A percentile compares a stretch with the other conserved stretches of the same genome.
Evolutionary conservation across 2,113 vertebrate genomes (phyloP).

Genomic region (Isurus oxyrinchus): DNA sequence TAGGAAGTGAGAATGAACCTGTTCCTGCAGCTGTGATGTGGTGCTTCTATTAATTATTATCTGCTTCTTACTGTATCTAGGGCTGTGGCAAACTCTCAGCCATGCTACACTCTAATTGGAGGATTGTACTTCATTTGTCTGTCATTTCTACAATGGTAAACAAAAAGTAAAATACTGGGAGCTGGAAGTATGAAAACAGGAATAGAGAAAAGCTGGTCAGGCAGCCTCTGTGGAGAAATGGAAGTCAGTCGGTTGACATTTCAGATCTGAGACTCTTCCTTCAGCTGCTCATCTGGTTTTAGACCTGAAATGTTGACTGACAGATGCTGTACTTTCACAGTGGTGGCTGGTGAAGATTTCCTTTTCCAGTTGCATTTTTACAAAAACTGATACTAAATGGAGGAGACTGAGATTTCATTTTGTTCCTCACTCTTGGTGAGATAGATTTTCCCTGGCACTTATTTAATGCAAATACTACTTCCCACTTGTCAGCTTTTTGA

Average conservation of each 20-base stretch:
- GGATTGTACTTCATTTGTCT: not conserved
- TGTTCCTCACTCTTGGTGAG: too few species aligned
- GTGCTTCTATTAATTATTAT: not conserved
- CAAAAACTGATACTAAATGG: not conserved
- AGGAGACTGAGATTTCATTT: not conserved
- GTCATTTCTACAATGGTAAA: not conserved
- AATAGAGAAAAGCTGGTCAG: not conserved
- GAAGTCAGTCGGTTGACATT: not conserved
- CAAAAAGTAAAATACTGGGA: not conserved
- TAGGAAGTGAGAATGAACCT: not conserved
- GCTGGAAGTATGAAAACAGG: not conserved
- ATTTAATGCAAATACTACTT: not conserved
- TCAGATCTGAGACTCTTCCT: not conserved
- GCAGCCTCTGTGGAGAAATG: not conserved
- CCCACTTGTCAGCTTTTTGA: not conserved
- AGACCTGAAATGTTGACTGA: not conserved
- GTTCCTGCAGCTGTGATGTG: slow-evolving; percentile 4
- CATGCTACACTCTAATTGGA: not conserved
- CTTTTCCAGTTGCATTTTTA: not conserved
- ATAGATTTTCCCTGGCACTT: too few species aligned
- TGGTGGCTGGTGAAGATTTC: not conserved
- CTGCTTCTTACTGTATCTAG: not conserved
- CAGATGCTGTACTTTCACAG: not conserved
- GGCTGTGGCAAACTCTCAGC: not conserved
- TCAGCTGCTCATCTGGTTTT: not conserved